Evolutionary conservation across 1,140 invertebrate genomes (phyloP).

Genomic region (Alviniconcha marisindica): DNA sequence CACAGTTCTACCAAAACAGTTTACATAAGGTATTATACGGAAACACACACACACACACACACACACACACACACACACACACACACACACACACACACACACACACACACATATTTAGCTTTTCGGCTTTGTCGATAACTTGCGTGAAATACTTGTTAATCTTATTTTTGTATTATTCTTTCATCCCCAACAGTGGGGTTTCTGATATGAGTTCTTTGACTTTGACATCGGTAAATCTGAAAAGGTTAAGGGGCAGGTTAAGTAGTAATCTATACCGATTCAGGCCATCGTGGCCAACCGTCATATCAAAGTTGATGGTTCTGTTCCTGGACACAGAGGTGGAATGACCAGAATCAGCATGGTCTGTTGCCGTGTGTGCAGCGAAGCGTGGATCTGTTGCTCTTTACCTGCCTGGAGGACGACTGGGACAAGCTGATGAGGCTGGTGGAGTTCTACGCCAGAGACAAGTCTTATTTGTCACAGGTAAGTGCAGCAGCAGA

Average conservation of each 20-base stretch:
- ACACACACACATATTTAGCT: background rate
- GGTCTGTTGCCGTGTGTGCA: too few species aligned
- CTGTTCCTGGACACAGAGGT: too few species aligned
- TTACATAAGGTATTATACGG: background rate
- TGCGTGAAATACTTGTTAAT: too few species aligned
- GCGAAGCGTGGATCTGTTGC: conserved; percentile 49
- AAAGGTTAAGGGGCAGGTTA: too few species aligned
- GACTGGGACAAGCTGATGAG: conserved; percentile 52
- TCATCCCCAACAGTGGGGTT: background rate
- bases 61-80: background rate
- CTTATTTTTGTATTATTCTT: too few species aligned
- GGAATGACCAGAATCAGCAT: too few species aligned
- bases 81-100: background rate
- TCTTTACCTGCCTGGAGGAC: conserved; percentile 49
- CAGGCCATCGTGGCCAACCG: too few species aligned
- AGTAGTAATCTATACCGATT: too few species aligned
- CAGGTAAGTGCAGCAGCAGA: conserved; percentile 38
- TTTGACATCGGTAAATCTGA: too few species aligned
- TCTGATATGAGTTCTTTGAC: too few species aligned
- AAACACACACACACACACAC: conserved; percentile 15
- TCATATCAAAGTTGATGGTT: too few species aligned
- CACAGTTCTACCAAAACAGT: conserved; percentile 1
- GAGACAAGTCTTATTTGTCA: conserved; percentile 49
- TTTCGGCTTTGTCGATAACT: too few species aligned
- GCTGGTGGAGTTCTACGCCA: conserved; percentile 52